Evolutionary conservation across 2,113 vertebrate genomes (phyloP).

Genomic region (Cryptotis parvus): DNA sequence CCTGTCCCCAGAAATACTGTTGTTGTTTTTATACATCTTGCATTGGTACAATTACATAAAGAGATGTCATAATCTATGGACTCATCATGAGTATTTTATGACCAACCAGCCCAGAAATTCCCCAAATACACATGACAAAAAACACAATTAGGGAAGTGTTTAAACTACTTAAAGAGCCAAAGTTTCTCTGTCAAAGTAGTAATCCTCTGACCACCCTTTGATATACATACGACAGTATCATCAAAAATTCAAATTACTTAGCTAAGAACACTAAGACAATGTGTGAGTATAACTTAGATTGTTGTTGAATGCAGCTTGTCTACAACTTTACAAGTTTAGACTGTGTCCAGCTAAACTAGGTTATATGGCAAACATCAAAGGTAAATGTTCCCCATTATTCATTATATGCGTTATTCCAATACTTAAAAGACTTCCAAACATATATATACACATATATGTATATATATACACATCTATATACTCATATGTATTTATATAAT

Average conservation of each 20-base stretch:
- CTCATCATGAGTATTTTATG: background rate
- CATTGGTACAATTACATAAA: no score
- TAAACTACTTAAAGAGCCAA: background rate
- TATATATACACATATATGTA: background rate
- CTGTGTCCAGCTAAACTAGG: constrained; percentile 40
- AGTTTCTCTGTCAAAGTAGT: background rate
- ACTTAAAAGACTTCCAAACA: constrained; percentile 44
- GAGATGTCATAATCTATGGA: background rate
- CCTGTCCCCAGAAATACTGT: no score
- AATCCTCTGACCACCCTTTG: constrained; percentile 1
- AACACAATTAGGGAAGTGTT: background rate
- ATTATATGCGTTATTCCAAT: background rate
- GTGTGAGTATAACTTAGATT: constrained; percentile 44
- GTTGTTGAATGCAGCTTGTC: constrained; percentile 48
- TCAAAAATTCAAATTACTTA: constrained; percentile 52
- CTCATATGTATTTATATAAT: no score
- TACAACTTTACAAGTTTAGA: constrained; percentile 37
- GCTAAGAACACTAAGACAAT: constrained; percentile 41
- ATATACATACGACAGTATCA: constrained; percentile 1
- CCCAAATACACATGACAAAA: background rate
- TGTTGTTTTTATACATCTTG: no score
- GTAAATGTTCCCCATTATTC: background rate
- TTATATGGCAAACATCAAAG: constrained; percentile 48
- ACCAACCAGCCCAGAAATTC: background rate
- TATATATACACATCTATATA: no score